A percentile compares a stretch with the other conserved stretches of the same genome.
These are phyloP conservation scores for Nasonia giraulti DNA, from an alignment of 1,140 invertebrate genomes.

Conservation along the genomic window DNA sequence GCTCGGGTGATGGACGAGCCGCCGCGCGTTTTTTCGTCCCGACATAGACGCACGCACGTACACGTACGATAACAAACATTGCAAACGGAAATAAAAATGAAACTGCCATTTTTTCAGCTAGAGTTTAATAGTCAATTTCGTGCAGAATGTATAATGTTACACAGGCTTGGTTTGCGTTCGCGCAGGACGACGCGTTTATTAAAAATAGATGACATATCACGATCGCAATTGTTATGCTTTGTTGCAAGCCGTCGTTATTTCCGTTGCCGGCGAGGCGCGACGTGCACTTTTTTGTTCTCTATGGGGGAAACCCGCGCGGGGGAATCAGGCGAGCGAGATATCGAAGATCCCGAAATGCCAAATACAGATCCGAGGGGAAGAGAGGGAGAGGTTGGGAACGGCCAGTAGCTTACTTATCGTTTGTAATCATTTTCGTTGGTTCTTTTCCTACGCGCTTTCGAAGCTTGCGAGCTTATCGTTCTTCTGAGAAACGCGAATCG, in stretches of 20 bases:
- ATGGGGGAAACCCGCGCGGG: no score
- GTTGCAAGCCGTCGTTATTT: neutral
- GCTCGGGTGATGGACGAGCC: slow-evolving; percentile 22
- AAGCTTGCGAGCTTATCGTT: slow-evolving; percentile 19
- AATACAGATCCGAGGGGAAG: neutral
- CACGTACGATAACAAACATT: neutral
- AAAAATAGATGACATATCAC: slow-evolving; percentile 34
- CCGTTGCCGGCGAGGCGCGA: neutral
- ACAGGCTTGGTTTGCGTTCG: neutral
- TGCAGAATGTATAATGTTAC: neutral
- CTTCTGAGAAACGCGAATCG: neutral
- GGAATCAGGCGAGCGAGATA: neutral
- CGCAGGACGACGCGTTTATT: neutral
- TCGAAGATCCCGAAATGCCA: slow-evolving; percentile 38
- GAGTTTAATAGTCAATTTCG: slow-evolving; percentile 59
- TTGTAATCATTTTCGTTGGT: neutral
- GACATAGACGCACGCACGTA: neutral
- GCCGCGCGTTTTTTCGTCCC: slow-evolving; percentile 7
- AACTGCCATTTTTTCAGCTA: slow-evolving; percentile 60
- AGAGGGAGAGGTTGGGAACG: slow-evolving; percentile 1
- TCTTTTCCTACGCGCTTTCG: neutral
- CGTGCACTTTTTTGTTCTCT: neutral
- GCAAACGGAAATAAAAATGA: neutral
- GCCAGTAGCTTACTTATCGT: slow-evolving; percentile 36
- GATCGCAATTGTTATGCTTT: slow-evolving; percentile 23